These are phyloP conservation scores for Eugnorisma glareosa DNA, from an alignment of 2,888 invertebrate species.

Conservation along the genomic window DNA sequence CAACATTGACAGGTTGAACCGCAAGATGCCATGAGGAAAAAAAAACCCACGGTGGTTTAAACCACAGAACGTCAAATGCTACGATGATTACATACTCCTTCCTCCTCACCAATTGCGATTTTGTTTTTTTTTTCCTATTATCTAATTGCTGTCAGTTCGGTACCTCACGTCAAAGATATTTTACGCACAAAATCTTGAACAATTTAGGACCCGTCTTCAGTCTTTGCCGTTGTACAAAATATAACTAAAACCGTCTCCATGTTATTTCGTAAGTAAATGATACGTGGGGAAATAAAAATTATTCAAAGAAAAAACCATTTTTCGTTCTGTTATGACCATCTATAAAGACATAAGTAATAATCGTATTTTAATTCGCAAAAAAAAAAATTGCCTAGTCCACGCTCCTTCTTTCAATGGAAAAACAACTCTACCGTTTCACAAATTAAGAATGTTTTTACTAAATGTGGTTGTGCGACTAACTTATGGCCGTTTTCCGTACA, in stretches of 20 bases:
- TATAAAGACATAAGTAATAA: constrained; percentile 60
- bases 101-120: too few relatives aligned
- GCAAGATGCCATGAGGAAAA: too few relatives aligned
- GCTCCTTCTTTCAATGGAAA: constrained; percentile 32
- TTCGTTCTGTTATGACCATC: constrained; percentile 10
- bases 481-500: constrained; percentile 64
- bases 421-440: constrained; percentile 37
- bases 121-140: too few relatives aligned
- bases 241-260: background rate
- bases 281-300: constrained; percentile 1
- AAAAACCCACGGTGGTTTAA: too few relatives aligned
- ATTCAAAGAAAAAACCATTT: background rate
- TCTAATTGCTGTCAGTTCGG: too few relatives aligned
- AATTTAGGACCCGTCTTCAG: too few relatives aligned
- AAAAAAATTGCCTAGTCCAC: constrained; percentile 59
- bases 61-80: too few relatives aligned
- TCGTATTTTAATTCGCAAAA: constrained; percentile 72
- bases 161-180: background rate
- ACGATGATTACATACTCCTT: too few relatives aligned
- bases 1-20: too few relatives aligned
- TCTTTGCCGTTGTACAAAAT: background rate
- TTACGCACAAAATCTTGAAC: too few relatives aligned
- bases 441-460: constrained; percentile 55
- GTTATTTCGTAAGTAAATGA: background rate
- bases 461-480: constrained; percentile 27